These are phyloP conservation scores for Tragelaphus scriptus DNA, from an alignment of 2,113 vertebrate species.

Conservation along the genomic window DNA sequence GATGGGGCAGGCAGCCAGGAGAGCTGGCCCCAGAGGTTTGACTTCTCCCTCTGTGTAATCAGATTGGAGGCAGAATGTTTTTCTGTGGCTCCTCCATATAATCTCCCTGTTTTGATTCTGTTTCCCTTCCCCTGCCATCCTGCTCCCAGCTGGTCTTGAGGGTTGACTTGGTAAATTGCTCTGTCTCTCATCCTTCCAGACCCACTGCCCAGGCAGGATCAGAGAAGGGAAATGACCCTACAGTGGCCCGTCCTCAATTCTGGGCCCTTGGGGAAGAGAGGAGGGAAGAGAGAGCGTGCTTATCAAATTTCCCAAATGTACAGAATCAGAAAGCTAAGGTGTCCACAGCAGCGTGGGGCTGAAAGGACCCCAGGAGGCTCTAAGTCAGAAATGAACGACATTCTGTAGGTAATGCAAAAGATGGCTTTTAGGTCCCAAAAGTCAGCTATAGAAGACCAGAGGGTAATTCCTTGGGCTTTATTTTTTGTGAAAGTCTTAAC, in stretches of 20 bases:
- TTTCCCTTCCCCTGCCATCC: neutral
- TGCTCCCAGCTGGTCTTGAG: neutral
- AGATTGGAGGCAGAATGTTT: conserved; percentile 64
- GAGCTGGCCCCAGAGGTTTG: conserved; percentile 52
- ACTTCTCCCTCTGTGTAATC: conserved; percentile 64
- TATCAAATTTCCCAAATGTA: neutral
- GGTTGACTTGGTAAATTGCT: too few relatives aligned
- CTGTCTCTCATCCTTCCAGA: too few relatives aligned
- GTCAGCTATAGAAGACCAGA: neutral
- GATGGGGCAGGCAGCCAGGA: conserved; percentile 47
- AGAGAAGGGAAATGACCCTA: neutral
- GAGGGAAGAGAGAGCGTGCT: neutral
- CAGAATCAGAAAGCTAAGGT: neutral
- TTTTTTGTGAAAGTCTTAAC: conserved; percentile 13
- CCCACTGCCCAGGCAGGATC: too few relatives aligned
- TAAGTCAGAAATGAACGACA: neutral
- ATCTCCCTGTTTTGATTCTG: neutral
- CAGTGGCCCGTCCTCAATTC: too few relatives aligned
- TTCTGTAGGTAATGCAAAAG: neutral
- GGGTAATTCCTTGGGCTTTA: neutral
- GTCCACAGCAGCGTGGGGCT: neutral
- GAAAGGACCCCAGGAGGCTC: neutral
- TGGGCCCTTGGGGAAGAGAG: too few relatives aligned
- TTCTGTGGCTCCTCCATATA: conserved; percentile 30
- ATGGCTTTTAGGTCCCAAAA: neutral